A percentile compares a stretch with the other conserved stretches of the same genome.
These are phyloP conservation scores for Hirtodrosophila trivittata DNA, from an alignment of 2,888 invertebrate genomes.

Conservation along the genomic window DNA sequence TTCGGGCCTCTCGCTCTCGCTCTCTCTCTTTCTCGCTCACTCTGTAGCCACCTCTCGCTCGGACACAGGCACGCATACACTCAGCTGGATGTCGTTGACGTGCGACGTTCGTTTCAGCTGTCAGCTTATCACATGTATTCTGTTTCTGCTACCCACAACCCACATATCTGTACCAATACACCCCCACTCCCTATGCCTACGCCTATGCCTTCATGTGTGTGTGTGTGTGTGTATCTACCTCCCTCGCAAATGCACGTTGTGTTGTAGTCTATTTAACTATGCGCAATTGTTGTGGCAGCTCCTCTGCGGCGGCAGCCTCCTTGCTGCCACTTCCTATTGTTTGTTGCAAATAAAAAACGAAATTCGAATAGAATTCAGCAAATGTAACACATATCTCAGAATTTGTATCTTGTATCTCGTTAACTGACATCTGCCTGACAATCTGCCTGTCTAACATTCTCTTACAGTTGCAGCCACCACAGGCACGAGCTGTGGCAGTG, in stretches of 20 bases:
- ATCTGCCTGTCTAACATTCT: too few species aligned
- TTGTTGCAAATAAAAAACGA: background rate
- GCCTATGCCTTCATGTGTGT: too few species aligned
- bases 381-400: slow-evolving; percentile 5
- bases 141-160: background rate
- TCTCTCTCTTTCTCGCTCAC: background rate
- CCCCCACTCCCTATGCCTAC: background rate
- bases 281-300: slow-evolving; percentile 24
- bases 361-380: background rate
- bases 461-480: too few species aligned
- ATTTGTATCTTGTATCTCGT: slow-evolving; percentile 4
- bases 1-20: background rate
- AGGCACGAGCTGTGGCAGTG: too few species aligned
- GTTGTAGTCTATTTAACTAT: slow-evolving; percentile 30
- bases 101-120: slow-evolving; percentile 28
- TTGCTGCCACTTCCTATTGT: too few species aligned
- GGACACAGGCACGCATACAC: too few species aligned
- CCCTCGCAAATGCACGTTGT: slow-evolving; percentile 2
- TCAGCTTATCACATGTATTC: slow-evolving; percentile 18
- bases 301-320: slow-evolving; percentile 11
- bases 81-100: slow-evolving; percentile 50
- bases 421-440: background rate
- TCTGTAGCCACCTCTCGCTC: background rate
- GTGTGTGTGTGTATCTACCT: too few species aligned
- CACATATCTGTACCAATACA: background rate